Evolutionary conservation across 2,888 invertebrate genomes (phyloP), one percentile per base, ranked within the genome.

Genomic region (Eudasyphora cyanicolor): DNA sequence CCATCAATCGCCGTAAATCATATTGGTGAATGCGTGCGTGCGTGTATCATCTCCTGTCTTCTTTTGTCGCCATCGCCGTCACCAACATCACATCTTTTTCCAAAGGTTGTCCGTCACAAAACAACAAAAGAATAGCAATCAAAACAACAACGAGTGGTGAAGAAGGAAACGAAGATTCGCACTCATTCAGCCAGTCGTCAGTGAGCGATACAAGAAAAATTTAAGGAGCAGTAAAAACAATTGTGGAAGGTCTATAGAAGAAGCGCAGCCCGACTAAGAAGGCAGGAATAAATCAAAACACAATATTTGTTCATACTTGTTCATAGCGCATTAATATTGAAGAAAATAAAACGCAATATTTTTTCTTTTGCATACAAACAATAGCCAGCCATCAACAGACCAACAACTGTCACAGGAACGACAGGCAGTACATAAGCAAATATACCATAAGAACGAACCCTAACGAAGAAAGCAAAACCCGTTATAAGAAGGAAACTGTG

Each of bases 51-150:
- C 74, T 83, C 77, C 60, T 74, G 29, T 71, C 62, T 76, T 54
- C 64, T 76, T 62, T 70, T 76, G 57, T 75, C 51, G 51, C 64
- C 75, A 82, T 73, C 73, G 49, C 49, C 62, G 29, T 32, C 62
- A 4, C 29, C 67, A 42, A 67, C 67, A 67, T 67, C 67, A 67
- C 67, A 38, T 67, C 67, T 35, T 74, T 83, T 81, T 84, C 78
- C 84, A 81, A 81, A 84, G 78, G 81, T 84, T 81, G 81, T 75
- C 78, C 67, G 76, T 75, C 81, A 71, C 71, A 84, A 42, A 74
- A 82, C 54, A 80, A 75, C 62, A 83, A 62, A 77, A 83, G 49
- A 83, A 80, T 70, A 70, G 45, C 77, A 78, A 84, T 51, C 75
- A 83, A 83, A 83, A 80, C 80, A 83, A 79, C 80, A 77, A 78